Evolutionary conservation across 2,888 invertebrate genomes (phyloP), one percentile per base, ranked within the genome.

Genomic region (Boloria euphrosyne): DNA sequence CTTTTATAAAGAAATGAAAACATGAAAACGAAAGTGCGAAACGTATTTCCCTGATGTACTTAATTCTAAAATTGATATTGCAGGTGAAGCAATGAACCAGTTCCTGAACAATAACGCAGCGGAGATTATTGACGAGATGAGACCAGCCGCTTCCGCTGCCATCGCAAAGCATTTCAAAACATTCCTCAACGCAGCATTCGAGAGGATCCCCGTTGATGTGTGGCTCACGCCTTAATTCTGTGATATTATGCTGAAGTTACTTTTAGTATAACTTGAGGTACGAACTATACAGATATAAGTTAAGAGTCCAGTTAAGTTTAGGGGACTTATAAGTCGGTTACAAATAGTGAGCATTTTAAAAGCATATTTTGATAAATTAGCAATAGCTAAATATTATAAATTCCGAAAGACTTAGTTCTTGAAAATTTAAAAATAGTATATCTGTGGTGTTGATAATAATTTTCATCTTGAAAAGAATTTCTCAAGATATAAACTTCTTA

Each of bases 71-170:
- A 38, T 10, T 38, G 2, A 38, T n/a, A 53, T 87, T 86, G 38
- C 85, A 95, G 95, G 95, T 49, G 95, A 96, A 81, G 96, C 96
- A 0, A 96, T 97, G 94, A 96, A 96, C 84, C 96, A 96, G 81
- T 96, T 96, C 83, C 86, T 97, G 70, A 96, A 96, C 86, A 95
- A 95, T 82, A 96, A 97, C 78, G 94, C 96, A 0, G 94, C 95
- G 55, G 96, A 96, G 81, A 96, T 97, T 74, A 96, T 97, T 71
- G 95, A 95, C 65, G 97, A 97, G 89, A 96, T 97, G 95, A 93
- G 95, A 78, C 96, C 96, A 2, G 96, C 96, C 0, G 96, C 96
- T 0, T 93, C 95, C 2, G 84, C 92, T 10, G 94, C 95, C 71
- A 95, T 96, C 74, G 94, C 95, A 2, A 95, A 94, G 74, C 95